Percentiles rank a stretch among this genome's conserved stretches.
Conservation (phyloP, 2,797 vertebrate species). For the Hylomyscus alleni region DNA sequence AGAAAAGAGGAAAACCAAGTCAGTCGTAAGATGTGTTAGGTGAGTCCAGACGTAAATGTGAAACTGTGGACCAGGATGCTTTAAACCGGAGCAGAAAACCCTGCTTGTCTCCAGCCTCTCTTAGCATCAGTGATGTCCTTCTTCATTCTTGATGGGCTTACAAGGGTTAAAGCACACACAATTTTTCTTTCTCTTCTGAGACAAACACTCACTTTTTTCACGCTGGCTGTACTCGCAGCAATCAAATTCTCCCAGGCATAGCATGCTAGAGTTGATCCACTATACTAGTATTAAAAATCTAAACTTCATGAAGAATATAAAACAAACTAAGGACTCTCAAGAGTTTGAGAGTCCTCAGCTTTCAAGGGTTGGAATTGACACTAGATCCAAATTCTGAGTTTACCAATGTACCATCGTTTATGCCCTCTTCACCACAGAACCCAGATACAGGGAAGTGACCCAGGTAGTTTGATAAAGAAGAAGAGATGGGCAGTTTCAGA, state of each 20-base stretch:
- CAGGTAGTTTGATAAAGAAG: background rate
- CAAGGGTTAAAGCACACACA: no score
- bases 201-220: background rate
- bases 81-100: background rate
- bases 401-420: background rate
- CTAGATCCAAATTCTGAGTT: background rate
- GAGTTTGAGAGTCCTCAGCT: background rate
- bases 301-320: background rate
- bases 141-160: background rate
- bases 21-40: background rate
- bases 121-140: background rate
- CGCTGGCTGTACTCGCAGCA: background rate
- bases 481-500: background rate
- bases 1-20: background rate
- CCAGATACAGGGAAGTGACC: background rate
- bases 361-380: background rate
- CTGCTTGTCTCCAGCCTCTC: accelerated
- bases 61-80: background rate
- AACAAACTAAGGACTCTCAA: background rate
- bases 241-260: background rate
- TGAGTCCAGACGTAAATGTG: background rate
- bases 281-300: background rate
- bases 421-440: background rate
- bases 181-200: background rate
- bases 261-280: background rate